Conservation (phyloP, 1,140 invertebrate species). For the Psilanteris sp. region DNA sequence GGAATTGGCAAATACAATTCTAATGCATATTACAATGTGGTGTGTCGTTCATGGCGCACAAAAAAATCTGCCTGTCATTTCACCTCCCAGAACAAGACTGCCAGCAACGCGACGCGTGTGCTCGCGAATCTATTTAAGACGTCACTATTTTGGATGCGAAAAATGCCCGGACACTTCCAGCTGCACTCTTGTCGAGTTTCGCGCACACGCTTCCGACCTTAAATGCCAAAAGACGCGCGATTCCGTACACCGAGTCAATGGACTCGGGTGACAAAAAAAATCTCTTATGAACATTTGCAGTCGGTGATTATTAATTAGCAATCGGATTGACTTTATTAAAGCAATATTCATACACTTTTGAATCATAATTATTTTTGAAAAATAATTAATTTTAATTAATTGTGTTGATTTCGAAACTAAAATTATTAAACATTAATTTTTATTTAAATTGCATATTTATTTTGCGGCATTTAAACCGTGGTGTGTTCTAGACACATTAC, state of each 20-base stretch:
- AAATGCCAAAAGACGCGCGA: constrained; percentile 64
- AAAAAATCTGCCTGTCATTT: constrained; percentile 60
- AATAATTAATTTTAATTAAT: no score
- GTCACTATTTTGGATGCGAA: constrained; percentile 67
- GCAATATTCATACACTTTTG: no score
- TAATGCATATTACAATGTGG: constrained; percentile 36
- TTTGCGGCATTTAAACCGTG: no score
- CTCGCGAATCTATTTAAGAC: constrained; percentile 68
- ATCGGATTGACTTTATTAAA: no score
- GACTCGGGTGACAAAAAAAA: constrained; percentile 50
- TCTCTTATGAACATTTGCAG: no score
- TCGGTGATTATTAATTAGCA: no score
- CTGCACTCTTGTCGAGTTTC: constrained; percentile 61
- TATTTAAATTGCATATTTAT: no score
- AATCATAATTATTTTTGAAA: no score
- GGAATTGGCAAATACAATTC: constrained; percentile 11
- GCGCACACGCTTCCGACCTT: constrained; percentile 65
- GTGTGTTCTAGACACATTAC: no score
- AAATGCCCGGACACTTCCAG: constrained; percentile 68
- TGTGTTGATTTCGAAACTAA: no score
- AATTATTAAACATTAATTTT: no score
- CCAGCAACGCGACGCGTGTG: constrained; percentile 31
- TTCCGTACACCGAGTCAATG: constrained; percentile 63
- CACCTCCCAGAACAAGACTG: constrained; percentile 52
- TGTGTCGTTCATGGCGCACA: constrained; percentile 33